Evolutionary conservation across 2,797 vertebrate genomes (phyloP), one percentile per base, ranked within the genome.

Genomic region (Taenioides sp.): DNA sequence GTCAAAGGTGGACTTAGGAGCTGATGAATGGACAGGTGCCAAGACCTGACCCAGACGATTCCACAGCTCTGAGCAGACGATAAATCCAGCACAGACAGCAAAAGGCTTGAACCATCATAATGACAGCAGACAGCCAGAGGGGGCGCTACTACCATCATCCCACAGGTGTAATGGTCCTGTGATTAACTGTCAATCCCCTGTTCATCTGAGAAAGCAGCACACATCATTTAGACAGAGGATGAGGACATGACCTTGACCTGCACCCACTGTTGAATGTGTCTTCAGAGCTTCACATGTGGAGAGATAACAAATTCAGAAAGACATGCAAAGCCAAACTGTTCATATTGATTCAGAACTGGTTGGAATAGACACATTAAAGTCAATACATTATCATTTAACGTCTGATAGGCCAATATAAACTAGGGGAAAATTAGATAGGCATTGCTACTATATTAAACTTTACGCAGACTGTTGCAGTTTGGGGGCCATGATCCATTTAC

Each of bases 181-280:
- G 93, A 94, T 94, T 93, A 93, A 93, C 91, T 92, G 91, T 92
- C 93, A 93, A 86, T 85, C 90, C 81, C 75, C 81, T 57, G 77
- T 88, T 88, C 88, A 84, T 88, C 87, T 91, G 84, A 86, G 87
- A 79, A 76, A 87, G 81, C 88, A 75, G 80, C 87, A 87, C 90
- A 92, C 88, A 84, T 93, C 92, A 47, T 47, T 43, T 11, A 92
- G 91, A 87, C 89, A 87, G 86, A 78, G 79, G 84, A 84, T 77
- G 82, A 72, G 82, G 85, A 75, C 79, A 67, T 85, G 93, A 93
- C 92, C 92, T 93, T 92, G 87, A 86, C 80, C 77, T 74, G 68
- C 14, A 65, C 65, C 40, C 17, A 71, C 76, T 22, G 65, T 63
- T 52, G 65, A 40, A 60, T 65, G 37, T 43, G 62, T 75, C 34